These are phyloP conservation scores for Rhopalosiphum nymphaeae DNA, from an alignment of 2,888 invertebrate species.

Conservation along the genomic window DNA sequence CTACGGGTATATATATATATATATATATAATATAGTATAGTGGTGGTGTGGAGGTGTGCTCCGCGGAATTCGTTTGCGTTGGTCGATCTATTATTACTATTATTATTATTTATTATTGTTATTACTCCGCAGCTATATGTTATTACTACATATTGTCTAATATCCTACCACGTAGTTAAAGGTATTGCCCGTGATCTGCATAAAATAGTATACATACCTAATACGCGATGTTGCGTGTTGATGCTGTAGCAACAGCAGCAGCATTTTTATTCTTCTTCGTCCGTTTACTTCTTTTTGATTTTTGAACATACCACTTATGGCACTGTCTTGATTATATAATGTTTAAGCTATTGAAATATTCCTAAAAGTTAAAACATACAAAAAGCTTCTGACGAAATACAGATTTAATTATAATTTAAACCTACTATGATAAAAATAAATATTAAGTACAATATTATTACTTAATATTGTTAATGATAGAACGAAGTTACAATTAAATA, in stretches of 20 bases:
- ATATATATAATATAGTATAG: neutral
- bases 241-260: neutral
- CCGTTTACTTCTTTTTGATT: neutral
- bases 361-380: neutral
- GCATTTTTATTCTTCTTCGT: neutral
- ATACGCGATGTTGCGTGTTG: neutral
- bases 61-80: slow-evolving; percentile 8
- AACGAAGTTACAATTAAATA: neutral
- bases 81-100: neutral
- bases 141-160: neutral
- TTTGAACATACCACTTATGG: neutral
- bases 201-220: neutral
- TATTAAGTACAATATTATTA: too few species aligned
- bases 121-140: neutral
- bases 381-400: neutral
- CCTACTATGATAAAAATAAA: too few species aligned
- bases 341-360: neutral
- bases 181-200: neutral
- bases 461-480: neutral
- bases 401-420: neutral
- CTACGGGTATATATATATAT: neutral
- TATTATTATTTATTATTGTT: neutral
- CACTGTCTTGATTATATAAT: neutral
- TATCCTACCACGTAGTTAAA: neutral
- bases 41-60: neutral